Evolutionary conservation across 2,797 vertebrate genomes (phyloP).

Genomic region (Eutrigla gurnardus): DNA sequence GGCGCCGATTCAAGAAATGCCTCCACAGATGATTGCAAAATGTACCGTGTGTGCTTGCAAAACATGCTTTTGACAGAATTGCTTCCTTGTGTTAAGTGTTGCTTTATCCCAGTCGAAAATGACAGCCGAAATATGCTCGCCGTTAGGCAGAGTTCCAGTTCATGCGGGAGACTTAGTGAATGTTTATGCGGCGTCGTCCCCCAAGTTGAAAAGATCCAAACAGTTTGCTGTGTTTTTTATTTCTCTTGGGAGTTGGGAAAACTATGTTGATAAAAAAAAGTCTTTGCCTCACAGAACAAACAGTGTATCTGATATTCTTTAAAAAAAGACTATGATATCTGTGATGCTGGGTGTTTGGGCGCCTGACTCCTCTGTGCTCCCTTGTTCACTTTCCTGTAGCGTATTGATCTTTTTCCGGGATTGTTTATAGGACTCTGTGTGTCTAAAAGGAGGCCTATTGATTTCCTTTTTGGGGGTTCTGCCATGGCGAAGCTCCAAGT

Average conservation of each 20-base stretch:
- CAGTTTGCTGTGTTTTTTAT: conserved; percentile 58
- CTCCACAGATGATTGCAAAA: conserved; percentile 50
- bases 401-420: conserved; percentile 76
- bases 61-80: conserved; percentile 33
- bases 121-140: conserved; percentile 35
- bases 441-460: conserved; percentile 78
- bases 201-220: conserved; percentile 53
- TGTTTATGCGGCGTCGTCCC: conserved; percentile 46
- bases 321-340: conserved; percentile 58
- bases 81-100: conserved; percentile 32
- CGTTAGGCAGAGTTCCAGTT: conserved; percentile 36
- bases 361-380: conserved; percentile 67
- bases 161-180: conserved; percentile 45
- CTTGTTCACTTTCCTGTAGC: conserved; percentile 75
- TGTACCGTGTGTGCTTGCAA: neutral
- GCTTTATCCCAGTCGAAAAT: conserved; percentile 24
- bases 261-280: conserved; percentile 71
- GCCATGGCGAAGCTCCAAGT: conserved; percentile 54
- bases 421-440: conserved; percentile 75
- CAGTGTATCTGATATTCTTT: conserved; percentile 65
- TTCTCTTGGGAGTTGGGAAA: conserved; percentile 62
- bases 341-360: conserved; percentile 53
- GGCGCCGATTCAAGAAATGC: conserved; percentile 49
- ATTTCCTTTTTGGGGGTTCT: conserved; percentile 68
- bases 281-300: conserved; percentile 68